These are phyloP conservation scores for Boulengeromyrus knoepffleri DNA, from an alignment of 2,113 vertebrate genomes.

Conservation along the genomic window DNA sequence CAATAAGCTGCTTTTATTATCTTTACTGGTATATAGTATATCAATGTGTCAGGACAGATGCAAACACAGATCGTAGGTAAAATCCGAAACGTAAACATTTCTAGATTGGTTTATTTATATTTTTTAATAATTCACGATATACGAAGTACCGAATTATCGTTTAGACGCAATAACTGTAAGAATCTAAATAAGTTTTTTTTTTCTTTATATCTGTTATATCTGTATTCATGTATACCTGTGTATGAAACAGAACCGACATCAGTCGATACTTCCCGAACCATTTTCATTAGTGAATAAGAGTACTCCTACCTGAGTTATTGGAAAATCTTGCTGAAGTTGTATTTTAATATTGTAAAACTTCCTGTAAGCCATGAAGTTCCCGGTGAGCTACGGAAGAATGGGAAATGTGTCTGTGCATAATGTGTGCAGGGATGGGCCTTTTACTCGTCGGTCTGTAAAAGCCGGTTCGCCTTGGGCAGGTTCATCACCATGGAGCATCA, in stretches of 20 bases:
- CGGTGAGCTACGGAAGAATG: background rate
- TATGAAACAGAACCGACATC: background rate
- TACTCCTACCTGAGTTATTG: background rate
- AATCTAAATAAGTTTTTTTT: background rate
- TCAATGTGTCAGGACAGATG: background rate
- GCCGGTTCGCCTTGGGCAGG: background rate
- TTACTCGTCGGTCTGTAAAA: background rate
- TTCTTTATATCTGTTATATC: background rate
- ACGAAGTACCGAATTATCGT: background rate
- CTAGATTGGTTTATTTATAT: background rate
- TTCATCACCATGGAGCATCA: background rate
- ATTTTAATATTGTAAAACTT: background rate
- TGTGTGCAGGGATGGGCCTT: background rate
- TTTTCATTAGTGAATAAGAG: background rate
- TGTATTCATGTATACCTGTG: background rate
- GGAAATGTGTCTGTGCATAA: background rate
- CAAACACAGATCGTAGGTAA: background rate
- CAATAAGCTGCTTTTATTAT: background rate
- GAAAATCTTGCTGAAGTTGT: background rate
- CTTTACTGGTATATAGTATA: background rate
- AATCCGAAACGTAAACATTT: background rate
- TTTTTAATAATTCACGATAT: background rate
- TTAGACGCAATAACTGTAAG: background rate
- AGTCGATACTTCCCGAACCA: background rate
- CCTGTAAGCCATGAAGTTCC: background rate